Conservation (phyloP, 2,113 vertebrate genomes). For the Solea solea region DNA sequence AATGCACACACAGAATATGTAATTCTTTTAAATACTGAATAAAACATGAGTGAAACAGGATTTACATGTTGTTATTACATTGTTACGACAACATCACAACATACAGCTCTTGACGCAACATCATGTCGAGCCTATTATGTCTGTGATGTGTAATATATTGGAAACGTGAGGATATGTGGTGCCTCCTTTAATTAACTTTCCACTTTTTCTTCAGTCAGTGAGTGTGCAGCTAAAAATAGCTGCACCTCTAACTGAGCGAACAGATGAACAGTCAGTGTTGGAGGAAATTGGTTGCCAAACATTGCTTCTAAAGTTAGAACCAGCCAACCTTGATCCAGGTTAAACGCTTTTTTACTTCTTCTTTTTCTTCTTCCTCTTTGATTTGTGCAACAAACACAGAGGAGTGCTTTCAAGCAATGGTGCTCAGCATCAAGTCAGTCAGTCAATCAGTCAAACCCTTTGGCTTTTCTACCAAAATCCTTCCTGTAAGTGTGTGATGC, state of each 20-base stretch:
- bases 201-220: constrained; percentile 55
- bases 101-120: not conserved
- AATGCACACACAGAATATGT: no score
- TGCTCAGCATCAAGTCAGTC: constrained; percentile 44
- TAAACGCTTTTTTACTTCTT: constrained; percentile 50
- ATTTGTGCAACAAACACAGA: constrained; percentile 47
- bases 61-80: not conserved
- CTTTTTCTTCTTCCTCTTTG: constrained; percentile 12
- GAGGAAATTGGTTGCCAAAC: constrained; percentile 68
- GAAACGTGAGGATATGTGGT: constrained; percentile 39
- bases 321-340: constrained; percentile 80
- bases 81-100: not conserved
- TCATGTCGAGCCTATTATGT: constrained; percentile 28
- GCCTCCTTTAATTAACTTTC: constrained; percentile 68
- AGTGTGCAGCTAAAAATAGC: constrained; percentile 73
- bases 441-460: constrained; percentile 55
- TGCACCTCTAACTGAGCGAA: constrained; percentile 65
- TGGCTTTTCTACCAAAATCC: constrained; percentile 74
- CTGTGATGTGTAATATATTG: constrained; percentile 20
- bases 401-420: constrained; percentile 55
- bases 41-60: not conserved
- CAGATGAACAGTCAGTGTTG: constrained; percentile 66
- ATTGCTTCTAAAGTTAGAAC: constrained; percentile 68
- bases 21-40: not conserved
- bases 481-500: constrained; percentile 78